Base-by-base conservation (phyloP, 2,797 vertebrate species). In the Microctenopoma steveboyesi region DNA sequence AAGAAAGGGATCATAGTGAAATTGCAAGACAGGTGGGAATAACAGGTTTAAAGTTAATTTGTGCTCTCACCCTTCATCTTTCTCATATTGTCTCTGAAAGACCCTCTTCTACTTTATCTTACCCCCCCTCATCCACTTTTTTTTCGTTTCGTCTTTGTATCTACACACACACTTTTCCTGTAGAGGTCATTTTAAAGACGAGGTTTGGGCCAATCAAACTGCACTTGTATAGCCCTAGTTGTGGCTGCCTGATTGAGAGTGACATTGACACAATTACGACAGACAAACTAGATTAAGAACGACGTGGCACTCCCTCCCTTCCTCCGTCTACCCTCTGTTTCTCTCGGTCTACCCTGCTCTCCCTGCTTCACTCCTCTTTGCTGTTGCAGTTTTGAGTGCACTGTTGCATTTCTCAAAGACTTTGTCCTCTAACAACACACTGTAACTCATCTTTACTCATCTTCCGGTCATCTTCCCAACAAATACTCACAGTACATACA, bases 251-350 rank as follows among this genome's bases (percentile, higher is more conserved):
- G 93, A 95, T 95, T 94, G 94, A 94, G 93, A 95, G 93, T 94
- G 94, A 95, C 94, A 93, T 93, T 95, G 93, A 95, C 93, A 91
- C 90, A 88, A 95, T 95, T 95, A 95, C 88, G 88, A 90, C 88
- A 87, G 88, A 87, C 90, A 95, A 95, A 95, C 93, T 91, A 86
- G 91, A 95, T 95, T 95, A 95, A 91, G 90, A 93, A 93, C 87
- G 93, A 94, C 89, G 86, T 89, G 89, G 86, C 88, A 74, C 86
- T 90, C 84, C 89, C 79, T 86, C 79, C 73, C 80, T 83, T 74
- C 75, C 83, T 86, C 85, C 45, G 65, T 85, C 86, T 86, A 82
- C 85, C 89, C 88, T 86, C 88, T 89, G 81, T 80, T 85, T 77
- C 84, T 87, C 78, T 83, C 78, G 14, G 27, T 83, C 85, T 82